Evolutionary conservation across 2,888 invertebrate genomes (phyloP), one percentile per base, ranked within the genome.

Genomic region (Fragum sueziense): DNA sequence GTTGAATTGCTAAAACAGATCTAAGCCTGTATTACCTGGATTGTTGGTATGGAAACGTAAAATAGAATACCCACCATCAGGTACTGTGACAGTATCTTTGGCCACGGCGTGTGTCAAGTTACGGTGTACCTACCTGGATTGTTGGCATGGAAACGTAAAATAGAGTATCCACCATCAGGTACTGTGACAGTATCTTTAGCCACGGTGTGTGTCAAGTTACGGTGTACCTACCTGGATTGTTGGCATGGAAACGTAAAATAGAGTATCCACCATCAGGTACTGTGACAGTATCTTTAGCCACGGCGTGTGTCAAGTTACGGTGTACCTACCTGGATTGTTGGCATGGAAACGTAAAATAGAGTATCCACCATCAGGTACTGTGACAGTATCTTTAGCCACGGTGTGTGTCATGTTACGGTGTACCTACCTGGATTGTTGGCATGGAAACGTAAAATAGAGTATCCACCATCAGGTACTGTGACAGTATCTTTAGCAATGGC

Each of bases 211-310:
- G 95, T 94, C 0, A 97, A 94, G 91, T 97, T 97, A 70, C 97
- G 94, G 75, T 94, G 94, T 7, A 97, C 27, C 11, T 62, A 65
- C 65, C 65, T 87, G 97, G 97, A 94, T 98, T 98, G 78, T 95
- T 95, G 0, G 98, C 97, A 87, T 96, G 95, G 89, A 97, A 97
- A 78, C 97, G 94, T 9, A 97, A 94, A 59, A 97, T 95, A 0
- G 97, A 97, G 85, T 97, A 98, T 0, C 97, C 98, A 25, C 97
- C 97, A 93, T 97, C 97, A 0, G 97, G 97, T 0, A 97, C 96
- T 0, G 97, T 97, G 0, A 97, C 96, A 0, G 97, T 97, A 89
- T 98, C 98, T 93, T 98, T 98, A 1, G 96, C 94, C 0, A 97
- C 97, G 0, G 97, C 95, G 75, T 95, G 95, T 41, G 95, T 94